Evolutionary conservation across 2,797 vertebrate species (phyloP).

Genomic region (Smutsia temminckii): DNA sequence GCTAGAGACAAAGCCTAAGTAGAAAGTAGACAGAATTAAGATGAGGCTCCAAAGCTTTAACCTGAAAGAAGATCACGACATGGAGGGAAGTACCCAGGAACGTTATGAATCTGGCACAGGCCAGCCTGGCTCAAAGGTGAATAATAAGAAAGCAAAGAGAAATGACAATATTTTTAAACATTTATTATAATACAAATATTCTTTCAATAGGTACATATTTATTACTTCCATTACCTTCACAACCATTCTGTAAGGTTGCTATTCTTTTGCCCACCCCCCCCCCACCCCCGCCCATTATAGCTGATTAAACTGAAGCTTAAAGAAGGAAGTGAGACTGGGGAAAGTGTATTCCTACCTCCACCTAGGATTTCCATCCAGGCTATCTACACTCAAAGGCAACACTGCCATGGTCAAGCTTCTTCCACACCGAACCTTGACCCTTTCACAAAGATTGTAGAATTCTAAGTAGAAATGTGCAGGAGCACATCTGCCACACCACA

Average conservation of each 20-base stretch:
- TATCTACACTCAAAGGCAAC: not conserved
- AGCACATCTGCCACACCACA: not conserved
- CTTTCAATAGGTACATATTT: not conserved
- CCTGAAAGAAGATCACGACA: not conserved
- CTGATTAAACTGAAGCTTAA: not conserved
- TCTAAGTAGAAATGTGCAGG: not conserved
- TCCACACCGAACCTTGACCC: not conserved
- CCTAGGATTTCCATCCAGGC: not conserved
- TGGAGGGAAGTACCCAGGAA: not conserved
- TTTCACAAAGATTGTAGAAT: not conserved
- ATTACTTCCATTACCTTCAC: not conserved
- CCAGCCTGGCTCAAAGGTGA: not conserved
- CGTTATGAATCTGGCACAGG: not conserved
- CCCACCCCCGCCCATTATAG: too few species aligned
- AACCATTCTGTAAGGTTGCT: not conserved
- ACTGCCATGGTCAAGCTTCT: not conserved
- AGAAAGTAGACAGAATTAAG: not conserved
- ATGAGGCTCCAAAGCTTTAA: not conserved
- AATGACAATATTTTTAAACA: not conserved
- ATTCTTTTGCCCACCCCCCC: accelerated
- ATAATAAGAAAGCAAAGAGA: not conserved
- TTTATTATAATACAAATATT: not conserved
- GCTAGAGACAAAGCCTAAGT: not conserved
- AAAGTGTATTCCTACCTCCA: not conserved
- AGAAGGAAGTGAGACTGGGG: not conserved